Base-by-base conservation (phyloP, 2,113 vertebrate genomes). In the Turnix velox region DNA sequence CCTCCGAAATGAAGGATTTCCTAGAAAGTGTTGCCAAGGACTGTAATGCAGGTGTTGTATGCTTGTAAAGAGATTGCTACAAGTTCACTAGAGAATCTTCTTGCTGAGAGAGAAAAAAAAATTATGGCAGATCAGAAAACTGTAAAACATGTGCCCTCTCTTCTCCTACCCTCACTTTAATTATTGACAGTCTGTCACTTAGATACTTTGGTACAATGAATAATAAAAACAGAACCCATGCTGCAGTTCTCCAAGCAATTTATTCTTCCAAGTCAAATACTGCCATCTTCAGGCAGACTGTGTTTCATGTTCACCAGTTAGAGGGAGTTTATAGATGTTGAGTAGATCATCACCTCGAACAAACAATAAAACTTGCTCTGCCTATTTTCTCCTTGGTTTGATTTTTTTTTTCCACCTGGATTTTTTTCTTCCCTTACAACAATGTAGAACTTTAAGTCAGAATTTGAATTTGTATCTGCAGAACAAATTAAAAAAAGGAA, bases 251-350 rank as follows among this genome's bases (percentile, higher is more conserved):
- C 5, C 0, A 9, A 28, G n/a, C 71, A 22, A 39, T 54, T 72
- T 57, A 49, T 46, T 84, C 88, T 95, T 93, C 58, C 48, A 84
- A 83, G 88, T 35, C 62, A 93, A 93, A 96, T 48, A 54, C 93
- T 96, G 97, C 95, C 97, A 97, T 90, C 97, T 95, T 87, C 86
- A 93, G 97, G 94, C 48, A 82, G 42, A 69, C 11, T 10, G 28
- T 31, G 14, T 33, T 28, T 71, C 40, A 12, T 6, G 11, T 62
- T 63, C 78, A 84, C 35, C 45, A 37, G 24, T 9, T 84, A 0
- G 3, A 81, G n/a, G 18, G 6, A n/a, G 7, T 45, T 65, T 59
- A 84, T 77, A 65, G 30, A 54, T 57, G 23, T 54, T 49, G 24
- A 78, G 62, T 11, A 24, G 24, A 10, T 69, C 43, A 66, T 18